Evolutionary conservation across 1,140 invertebrate genomes (phyloP).

Genomic region (Pogonomyrmex californicus): DNA sequence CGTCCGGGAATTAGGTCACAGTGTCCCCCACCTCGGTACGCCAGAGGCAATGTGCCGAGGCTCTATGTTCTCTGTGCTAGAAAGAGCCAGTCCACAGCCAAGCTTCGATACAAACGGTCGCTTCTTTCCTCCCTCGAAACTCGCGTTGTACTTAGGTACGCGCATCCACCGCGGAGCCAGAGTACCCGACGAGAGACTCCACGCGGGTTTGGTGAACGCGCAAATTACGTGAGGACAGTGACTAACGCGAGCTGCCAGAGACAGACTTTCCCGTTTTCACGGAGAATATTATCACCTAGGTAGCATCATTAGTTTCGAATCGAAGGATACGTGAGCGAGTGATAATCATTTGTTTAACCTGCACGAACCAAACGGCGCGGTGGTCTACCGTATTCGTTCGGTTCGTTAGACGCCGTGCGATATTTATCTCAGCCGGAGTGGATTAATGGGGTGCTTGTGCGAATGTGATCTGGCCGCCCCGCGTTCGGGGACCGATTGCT

Average conservation of each 20-base stretch:
- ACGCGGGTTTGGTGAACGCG: slow-evolving; percentile 55
- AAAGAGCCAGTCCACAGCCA: slow-evolving; percentile 85
- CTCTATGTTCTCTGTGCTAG: slow-evolving; percentile 84
- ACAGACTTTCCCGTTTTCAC: not conserved
- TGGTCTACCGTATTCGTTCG: not conserved
- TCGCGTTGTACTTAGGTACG: slow-evolving; percentile 63
- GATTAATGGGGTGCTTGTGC: slow-evolving; percentile 87
- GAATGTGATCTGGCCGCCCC: slow-evolving; percentile 84
- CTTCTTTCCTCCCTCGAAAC: slow-evolving; percentile 69
- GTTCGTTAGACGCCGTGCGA: slow-evolving; percentile 33
- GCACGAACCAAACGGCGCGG: not conserved
- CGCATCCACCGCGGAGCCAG: slow-evolving; percentile 4
- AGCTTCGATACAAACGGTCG: slow-evolving; percentile 85
- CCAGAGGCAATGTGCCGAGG: slow-evolving; percentile 85
- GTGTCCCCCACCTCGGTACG: slow-evolving; percentile 85
- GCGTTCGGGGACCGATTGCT: slow-evolving; percentile 84
- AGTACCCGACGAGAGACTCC: not conserved
- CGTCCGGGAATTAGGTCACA: slow-evolving; percentile 87
- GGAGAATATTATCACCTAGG: slow-evolving; percentile 16
- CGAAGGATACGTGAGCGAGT: slow-evolving; percentile 26
- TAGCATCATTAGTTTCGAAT: slow-evolving; percentile 18
- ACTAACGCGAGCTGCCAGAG: slow-evolving; percentile 1
- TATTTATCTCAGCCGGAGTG: slow-evolving; percentile 47
- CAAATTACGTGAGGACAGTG: slow-evolving; percentile 45
- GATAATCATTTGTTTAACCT: not conserved